Base-by-base conservation (phyloP, 2,113 vertebrate species). In the Vicugna pacos region DNA sequence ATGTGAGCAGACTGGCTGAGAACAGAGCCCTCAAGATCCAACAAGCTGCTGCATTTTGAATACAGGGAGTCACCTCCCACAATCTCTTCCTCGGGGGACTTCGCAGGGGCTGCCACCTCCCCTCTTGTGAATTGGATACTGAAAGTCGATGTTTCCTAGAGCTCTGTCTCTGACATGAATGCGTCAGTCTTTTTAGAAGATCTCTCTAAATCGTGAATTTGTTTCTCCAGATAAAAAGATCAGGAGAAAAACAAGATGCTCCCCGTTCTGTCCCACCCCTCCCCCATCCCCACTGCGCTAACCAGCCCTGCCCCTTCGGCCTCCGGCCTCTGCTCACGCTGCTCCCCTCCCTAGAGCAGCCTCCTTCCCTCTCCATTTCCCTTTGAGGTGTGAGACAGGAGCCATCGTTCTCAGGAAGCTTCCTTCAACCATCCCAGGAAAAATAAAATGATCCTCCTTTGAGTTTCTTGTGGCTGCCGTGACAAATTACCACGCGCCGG, bases 1-100 rank as follows among this genome's bases (percentile, higher is more conserved):
- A 97, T 97, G 94, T 91, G 64, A 82, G 91, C 88, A 4, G 93
- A 96, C 97, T 95, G 93, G 97, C 96, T 95, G 64, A 4, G 88
- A 60, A 42, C 1, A 0, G 65, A 83, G 62, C 46, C 95, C 94
- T 96, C 93, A 86, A 80, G 95, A 93, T 73, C 67, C 89, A 75
- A 96, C 97, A 96, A 89, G 98, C 91, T 77, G 58, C 75, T 73
- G 67, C 58, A 1, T 75, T 38, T 48, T 54, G 46, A 94, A 35
- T 4, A 26, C 12, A 35, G 67, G 32, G 56, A 96, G 72, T 60
- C 73, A 48, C 64, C 46, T 13, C 46, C 82, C 50, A 14, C 10
- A 2, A 15, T 86, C 86, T 79, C 76, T n/a, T 30, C 92, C 19
- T 32, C 48, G 81, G 11, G 32, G 10, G 42, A 54, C 46, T 93